Conservation (phyloP, 30 jellyfish, hydroid and myxozoan genomes). For the Aurelia sp. region DNA sequence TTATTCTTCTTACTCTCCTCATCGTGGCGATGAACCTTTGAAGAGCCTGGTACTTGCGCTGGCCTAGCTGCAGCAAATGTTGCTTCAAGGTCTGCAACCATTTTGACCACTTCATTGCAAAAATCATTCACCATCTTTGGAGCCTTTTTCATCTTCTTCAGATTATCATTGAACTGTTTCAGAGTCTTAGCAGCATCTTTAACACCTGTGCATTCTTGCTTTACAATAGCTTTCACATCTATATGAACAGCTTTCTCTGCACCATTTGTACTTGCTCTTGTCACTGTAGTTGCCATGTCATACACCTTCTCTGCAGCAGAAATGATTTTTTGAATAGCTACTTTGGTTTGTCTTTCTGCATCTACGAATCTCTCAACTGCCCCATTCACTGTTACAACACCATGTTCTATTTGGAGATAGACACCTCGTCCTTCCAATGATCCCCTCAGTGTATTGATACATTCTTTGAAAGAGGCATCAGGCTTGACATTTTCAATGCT, state of each 20-base stretch:
- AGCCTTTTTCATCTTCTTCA: conserved; percentile 24
- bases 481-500: not conserved
- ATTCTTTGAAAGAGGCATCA: conserved; percentile 9
- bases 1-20: not conserved
- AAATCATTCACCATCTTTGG: conserved; percentile 52
- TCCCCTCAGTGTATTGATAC: conserved; percentile 20
- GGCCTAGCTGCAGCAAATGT: conserved; percentile 13
- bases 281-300: conserved; percentile 32
- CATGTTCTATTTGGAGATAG: conserved; percentile 6
- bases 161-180: conserved; percentile 23
- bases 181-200: conserved; percentile 12
- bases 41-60: too few species aligned
- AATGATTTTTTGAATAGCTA: conserved; percentile 19
- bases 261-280: conserved; percentile 9
- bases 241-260: not conserved
- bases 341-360: conserved; percentile 24
- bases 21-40: not conserved
- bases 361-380: conserved; percentile 20
- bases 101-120: conserved; percentile 28
- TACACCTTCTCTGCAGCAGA: conserved; percentile 22
- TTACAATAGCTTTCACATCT: conserved; percentile 10
- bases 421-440: conserved; percentile 18
- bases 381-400: conserved; percentile 21
- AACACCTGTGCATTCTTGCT: conserved; percentile 25
- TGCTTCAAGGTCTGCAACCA: conserved; percentile 6